Conservation (phyloP, 2,797 vertebrate genomes). For the Gymnodraco acuticeps region DNA sequence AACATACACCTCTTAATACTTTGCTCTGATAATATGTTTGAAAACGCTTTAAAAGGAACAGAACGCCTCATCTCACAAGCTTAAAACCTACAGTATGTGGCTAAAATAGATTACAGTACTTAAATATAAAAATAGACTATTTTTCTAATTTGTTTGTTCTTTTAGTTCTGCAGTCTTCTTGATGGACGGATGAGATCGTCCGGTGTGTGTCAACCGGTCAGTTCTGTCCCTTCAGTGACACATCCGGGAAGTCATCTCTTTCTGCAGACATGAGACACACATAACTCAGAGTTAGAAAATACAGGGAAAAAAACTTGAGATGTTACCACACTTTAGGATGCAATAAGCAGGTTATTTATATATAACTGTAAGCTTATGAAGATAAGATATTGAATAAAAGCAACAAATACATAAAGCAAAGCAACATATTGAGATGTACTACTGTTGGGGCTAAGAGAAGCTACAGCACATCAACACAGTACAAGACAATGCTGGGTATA, state of each 20-base stretch:
- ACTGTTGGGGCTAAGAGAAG: background rate
- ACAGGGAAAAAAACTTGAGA: background rate
- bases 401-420: too few relatives aligned
- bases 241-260: slow-evolving; percentile 97
- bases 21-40: slow-evolving; percentile 75
- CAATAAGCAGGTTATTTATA: background rate
- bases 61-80: slow-evolving; percentile 58
- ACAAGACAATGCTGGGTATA: background rate
- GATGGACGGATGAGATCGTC: slow-evolving; percentile 64
- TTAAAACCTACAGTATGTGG: slow-evolving; percentile 78
- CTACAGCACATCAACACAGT: background rate
- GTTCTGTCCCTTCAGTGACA: slow-evolving; percentile 88
- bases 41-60: slow-evolving; percentile 65
- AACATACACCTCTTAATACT: slow-evolving; percentile 81
- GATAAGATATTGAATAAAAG: background rate
- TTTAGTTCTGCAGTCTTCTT: slow-evolving; percentile 66
- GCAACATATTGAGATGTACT: background rate
- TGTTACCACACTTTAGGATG: background rate
- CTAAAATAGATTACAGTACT: slow-evolving; percentile 88
- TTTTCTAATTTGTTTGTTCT: slow-evolving; percentile 73
- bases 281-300: background rate
- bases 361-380: background rate
- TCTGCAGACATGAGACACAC: slow-evolving; percentile 81
- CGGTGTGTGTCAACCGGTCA: slow-evolving; percentile 33
- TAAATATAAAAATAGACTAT: slow-evolving; percentile 90